Evolutionary conservation across 2,113 vertebrate genomes (phyloP).

Genomic region (Hiodon alosoides): DNA sequence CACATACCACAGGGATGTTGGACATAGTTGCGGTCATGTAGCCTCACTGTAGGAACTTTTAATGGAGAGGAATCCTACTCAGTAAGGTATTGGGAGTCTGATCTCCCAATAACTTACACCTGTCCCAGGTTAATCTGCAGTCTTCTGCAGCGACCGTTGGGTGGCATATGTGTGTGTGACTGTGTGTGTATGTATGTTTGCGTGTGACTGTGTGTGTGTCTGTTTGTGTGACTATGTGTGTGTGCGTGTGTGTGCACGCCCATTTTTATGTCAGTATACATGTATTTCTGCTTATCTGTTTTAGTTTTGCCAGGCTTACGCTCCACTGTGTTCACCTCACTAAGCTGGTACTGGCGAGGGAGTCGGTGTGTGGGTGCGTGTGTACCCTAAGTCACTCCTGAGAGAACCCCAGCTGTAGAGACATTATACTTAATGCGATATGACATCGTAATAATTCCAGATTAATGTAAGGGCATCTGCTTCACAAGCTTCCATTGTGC

Average conservation of each 20-base stretch:
- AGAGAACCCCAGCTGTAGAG: neutral
- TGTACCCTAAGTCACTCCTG: neutral
- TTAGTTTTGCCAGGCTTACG: too few relatives aligned
- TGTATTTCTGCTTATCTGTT: too few relatives aligned
- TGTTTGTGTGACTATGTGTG: neutral
- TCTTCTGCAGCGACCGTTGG: neutral
- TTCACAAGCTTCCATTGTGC: too few relatives aligned
- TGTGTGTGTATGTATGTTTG: neutral
- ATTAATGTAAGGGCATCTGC: too few relatives aligned
- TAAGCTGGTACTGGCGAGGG: too few relatives aligned
- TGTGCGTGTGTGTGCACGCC: neutral
- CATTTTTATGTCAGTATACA: neutral
- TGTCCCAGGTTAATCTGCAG: neutral
- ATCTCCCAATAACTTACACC: neutral
- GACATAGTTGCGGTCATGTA: too few relatives aligned
- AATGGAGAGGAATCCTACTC: too few relatives aligned
- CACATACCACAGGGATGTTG: too few relatives aligned
- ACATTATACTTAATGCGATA: neutral
- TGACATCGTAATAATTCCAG: too few relatives aligned
- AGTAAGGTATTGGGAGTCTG: too few relatives aligned
- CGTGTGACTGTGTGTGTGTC: neutral
- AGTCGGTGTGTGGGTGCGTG: slow-evolving; percentile 5
- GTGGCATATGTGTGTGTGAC: neutral
- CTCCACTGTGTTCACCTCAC: neutral
- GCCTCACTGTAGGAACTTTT: too few relatives aligned